These are phyloP conservation scores for Atherinomorus stipes DNA, from an alignment of 2,113 vertebrate species.

Conservation along the genomic window DNA sequence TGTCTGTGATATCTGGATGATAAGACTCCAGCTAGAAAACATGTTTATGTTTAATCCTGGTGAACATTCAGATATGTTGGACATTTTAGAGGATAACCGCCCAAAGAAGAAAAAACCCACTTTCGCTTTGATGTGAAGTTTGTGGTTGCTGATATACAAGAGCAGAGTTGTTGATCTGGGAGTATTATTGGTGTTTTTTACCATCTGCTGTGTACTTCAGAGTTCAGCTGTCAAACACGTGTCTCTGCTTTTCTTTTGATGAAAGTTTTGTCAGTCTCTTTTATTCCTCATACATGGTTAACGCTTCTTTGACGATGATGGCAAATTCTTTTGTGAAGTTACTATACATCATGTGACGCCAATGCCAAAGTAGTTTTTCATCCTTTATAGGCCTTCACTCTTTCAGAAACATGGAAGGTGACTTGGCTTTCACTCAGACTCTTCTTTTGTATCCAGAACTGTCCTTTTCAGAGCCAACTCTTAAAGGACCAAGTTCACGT, in stretches of 20 bases:
- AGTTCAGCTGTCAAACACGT: conserved; percentile 30
- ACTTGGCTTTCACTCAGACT: too few species aligned
- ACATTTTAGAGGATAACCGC: background rate
- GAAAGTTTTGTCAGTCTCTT: background rate
- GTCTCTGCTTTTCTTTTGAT: background rate
- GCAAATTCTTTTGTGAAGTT: too few species aligned
- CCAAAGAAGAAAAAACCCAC: background rate
- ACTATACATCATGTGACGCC: too few species aligned
- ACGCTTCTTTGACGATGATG: background rate
- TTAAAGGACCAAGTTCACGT: too few species aligned
- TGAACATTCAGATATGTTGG: background rate
- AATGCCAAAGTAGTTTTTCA: too few species aligned
- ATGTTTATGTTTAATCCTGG: background rate
- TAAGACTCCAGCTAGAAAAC: background rate
- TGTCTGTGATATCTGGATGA: background rate
- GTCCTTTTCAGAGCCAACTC: too few species aligned
- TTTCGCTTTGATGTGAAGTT: conserved; percentile 6
- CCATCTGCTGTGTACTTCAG: conserved; percentile 8
- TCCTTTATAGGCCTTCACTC: too few species aligned
- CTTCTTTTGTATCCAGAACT: too few species aligned
- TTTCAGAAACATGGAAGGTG: too few species aligned
- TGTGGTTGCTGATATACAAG: background rate
- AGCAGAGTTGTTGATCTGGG: background rate
- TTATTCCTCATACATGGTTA: fast-evolving
- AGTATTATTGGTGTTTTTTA: background rate